A percentile compares a stretch with the other conserved stretches of the same genome.
phyloP scores from a whole-genome alignment of 2,113 vertebrate genomes.

The Proterorhinus semilunaris region DNA sequence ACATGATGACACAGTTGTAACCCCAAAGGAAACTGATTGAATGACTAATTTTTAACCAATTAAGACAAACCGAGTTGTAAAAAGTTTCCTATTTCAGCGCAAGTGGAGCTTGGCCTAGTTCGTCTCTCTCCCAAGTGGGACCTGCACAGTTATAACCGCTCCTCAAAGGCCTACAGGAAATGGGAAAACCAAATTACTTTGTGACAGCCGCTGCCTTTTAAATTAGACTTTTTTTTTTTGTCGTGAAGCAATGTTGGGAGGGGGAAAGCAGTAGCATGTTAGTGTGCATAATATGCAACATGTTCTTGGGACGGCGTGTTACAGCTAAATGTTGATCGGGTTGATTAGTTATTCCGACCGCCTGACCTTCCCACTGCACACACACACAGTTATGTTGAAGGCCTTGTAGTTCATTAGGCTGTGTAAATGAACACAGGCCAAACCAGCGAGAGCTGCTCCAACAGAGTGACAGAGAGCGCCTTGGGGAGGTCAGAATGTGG shows the following conservation, averaged over 20 bases:
- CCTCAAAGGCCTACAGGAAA: conserved; percentile 76
- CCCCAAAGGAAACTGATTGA: conserved; percentile 20
- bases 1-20: conserved; percentile 9
- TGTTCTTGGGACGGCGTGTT: conserved; percentile 36
- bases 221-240: conserved; percentile 42
- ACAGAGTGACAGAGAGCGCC: conserved; percentile 43
- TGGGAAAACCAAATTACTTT: conserved; percentile 77
- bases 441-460: conserved; percentile 39
- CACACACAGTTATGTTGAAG: conserved; percentile 60
- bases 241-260: conserved; percentile 6
- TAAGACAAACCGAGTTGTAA: conserved; percentile 43
- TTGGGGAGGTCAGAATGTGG: conserved; percentile 49
- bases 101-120: conserved; percentile 78
- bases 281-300: conserved; percentile 25
- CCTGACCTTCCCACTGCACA: conserved; percentile 59
- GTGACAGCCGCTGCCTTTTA: conserved; percentile 55
- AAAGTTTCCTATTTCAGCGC: conserved; percentile 75
- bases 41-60: conserved; percentile 45
- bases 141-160: conserved; percentile 66
- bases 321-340: conserved; percentile 52
- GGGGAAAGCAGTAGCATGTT: conserved; percentile 23
- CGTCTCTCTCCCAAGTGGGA: conserved; percentile 66
- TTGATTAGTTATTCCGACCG: conserved; percentile 68
- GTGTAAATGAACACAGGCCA: conserved; percentile 66
- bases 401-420: conserved; percentile 72